Evolutionary conservation across 2,113 vertebrate genomes (phyloP), one percentile per base, ranked within the genome.

Genomic region (Ondatra zibethicus): DNA sequence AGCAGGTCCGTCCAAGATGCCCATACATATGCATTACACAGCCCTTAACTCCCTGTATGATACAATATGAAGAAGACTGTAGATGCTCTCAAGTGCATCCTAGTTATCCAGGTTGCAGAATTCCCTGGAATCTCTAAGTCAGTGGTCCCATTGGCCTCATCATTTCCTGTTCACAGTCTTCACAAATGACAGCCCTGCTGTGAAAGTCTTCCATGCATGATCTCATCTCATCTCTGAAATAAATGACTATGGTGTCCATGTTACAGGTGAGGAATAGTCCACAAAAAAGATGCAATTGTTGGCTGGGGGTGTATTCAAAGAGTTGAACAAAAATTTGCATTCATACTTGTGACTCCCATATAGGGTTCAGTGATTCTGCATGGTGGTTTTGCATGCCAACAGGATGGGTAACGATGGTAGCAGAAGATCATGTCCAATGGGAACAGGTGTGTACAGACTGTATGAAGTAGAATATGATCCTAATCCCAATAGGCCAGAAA

Each of bases 1-100:
- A 16, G 23, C 47, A 42, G 50, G 25, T 42, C 21, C 3, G 0
- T 42, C 73, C 25, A 45, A 82, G 7, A 50, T 12, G n/a, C 7
- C 52, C 12, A 50, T 0, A 27, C 2, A 19, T 6, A 3, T 1
- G n/a, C 14, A 16, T 73, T 58, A 39, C 4, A 25, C 7, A 2
- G 29, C 33, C 11, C 42, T 39, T 36, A n/a, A 21, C 21, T 70
- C 5, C 75, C 36, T 2, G 0, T 5, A 3, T 27, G 45, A n/a
- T 39, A 17, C 5, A 39, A 70, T 12, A 19, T 12, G 21, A 36
- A n/a, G 19, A 75, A 58, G 23, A 21, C 39, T 77, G 33, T 13
- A 50, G 39, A 66, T 21, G 29, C 61, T 73, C 86, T 47, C 23
- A 72, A 66, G 50, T 5, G 1, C 12, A 16, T 42, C 23, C 23